Percentiles rank a stretch among this genome's conserved stretches.
Conservation (phyloP, 2,797 vertebrate species). For the Epinephelus malabaricus region DNA sequence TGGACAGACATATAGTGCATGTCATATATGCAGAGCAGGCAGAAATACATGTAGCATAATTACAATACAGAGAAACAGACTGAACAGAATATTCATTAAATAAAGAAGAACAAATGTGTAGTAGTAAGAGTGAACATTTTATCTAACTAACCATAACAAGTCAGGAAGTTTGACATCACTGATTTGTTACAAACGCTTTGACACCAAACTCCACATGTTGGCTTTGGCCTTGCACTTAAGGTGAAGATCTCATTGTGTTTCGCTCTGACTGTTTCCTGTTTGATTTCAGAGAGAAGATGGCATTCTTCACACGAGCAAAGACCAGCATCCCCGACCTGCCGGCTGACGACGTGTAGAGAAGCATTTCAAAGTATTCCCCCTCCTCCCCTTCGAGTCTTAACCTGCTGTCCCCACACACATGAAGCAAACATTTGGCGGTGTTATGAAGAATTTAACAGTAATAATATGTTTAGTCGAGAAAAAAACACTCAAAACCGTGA, state of each 20-base stretch:
- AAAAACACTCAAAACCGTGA: slow-evolving; percentile 42
- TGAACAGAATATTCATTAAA: not conserved
- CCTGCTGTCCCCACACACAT: slow-evolving; percentile 70
- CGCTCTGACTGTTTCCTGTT: not conserved
- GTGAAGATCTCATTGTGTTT: not conserved
- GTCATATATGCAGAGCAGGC: no score
- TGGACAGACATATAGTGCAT: no score
- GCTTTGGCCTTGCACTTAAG: not conserved
- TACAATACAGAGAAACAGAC: not conserved
- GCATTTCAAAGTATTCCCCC: slow-evolving; percentile 86
- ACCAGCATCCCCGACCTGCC: slow-evolving; percentile 93
- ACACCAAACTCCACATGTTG: not conserved
- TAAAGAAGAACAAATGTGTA: not conserved
- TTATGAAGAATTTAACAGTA: slow-evolving; percentile 79
- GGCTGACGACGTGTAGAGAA: slow-evolving; percentile 91
- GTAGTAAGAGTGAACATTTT: not conserved
- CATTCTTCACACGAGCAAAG: slow-evolving; percentile 96
- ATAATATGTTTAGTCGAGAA: slow-evolving; percentile 52
- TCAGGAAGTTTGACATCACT: not conserved
- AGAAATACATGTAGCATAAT: no score
- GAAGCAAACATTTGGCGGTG: slow-evolving; percentile 77
- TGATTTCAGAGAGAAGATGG: slow-evolving; percentile 95
- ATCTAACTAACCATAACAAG: not conserved
- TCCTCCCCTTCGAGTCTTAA: slow-evolving; percentile 52
- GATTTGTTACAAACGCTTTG: not conserved